A percentile compares a stretch with the other conserved stretches of the same genome.
These are phyloP conservation scores for Bubo bubo DNA, from an alignment of 2,113 vertebrate species.

Conservation along the genomic window DNA sequence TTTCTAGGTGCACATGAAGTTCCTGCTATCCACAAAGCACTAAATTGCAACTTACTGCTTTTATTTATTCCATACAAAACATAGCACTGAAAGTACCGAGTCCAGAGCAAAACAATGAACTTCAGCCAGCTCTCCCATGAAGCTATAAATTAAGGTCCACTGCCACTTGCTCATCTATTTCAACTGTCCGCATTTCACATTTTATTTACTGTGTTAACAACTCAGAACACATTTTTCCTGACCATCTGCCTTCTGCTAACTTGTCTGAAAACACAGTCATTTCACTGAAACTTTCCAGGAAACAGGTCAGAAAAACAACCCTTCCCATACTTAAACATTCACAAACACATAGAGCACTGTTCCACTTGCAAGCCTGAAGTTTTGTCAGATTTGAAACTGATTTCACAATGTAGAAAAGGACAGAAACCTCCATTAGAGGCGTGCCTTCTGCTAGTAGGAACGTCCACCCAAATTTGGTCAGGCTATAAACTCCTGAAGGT, in stretches of 20 bases:
- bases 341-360: neutral
- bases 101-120: neutral
- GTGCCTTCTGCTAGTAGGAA: neutral
- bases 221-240: neutral
- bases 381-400: rapidly evolving
- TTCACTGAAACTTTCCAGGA: neutral
- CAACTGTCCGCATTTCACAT: neutral
- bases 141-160: neutral
- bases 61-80: neutral
- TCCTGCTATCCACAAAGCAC: neutral
- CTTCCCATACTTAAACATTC: neutral
- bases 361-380: neutral
- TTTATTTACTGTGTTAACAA: neutral
- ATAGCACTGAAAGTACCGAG: neutral
- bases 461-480: rapidly evolving
- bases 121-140: neutral
- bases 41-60: neutral
- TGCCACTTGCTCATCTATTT: neutral
- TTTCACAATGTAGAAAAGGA: neutral
- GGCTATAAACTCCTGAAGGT: rapidly evolving
- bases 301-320: neutral
- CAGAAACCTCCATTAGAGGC: neutral
- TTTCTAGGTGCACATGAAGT: neutral
- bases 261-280: neutral
- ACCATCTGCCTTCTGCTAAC: neutral